Evolutionary conservation across 1,140 invertebrate species (phyloP).

Genomic region (Leptinotarsa undecemlineata): DNA sequence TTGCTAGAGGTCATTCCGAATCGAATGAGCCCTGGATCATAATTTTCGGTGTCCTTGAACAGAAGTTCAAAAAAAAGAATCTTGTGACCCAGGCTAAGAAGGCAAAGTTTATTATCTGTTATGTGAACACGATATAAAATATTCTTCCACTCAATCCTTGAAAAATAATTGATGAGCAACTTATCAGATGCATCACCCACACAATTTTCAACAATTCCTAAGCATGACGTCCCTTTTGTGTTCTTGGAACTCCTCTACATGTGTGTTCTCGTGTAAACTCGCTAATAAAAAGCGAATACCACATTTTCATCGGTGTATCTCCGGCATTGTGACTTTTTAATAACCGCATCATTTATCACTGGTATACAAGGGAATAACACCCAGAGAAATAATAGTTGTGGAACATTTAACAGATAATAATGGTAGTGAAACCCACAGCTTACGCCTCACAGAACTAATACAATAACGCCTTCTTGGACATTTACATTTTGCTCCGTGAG

Average conservation of each 20-base stretch:
- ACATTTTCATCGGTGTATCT: constrained; percentile 5
- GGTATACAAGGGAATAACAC: not conserved
- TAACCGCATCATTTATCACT: not conserved
- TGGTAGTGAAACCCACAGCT: constrained; percentile 1
- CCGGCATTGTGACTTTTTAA: not conserved
- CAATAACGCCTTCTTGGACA: constrained; percentile 2
- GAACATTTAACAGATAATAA: constrained; percentile 8
- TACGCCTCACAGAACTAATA: not conserved
- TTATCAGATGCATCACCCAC: too few relatives aligned
- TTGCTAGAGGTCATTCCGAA: too few relatives aligned
- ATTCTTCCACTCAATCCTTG: too few relatives aligned
- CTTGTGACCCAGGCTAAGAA: too few relatives aligned
- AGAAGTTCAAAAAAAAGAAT: too few relatives aligned
- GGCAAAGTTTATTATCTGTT: too few relatives aligned
- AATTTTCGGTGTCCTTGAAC: too few relatives aligned
- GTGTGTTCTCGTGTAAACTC: constrained; percentile 2
- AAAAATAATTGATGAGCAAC: too few relatives aligned
- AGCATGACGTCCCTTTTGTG: too few relatives aligned
- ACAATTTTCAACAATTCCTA: too few relatives aligned
- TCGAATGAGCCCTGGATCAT: too few relatives aligned
- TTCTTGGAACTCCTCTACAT: not conserved
- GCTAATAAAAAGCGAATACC: not conserved
- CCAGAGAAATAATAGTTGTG: not conserved
- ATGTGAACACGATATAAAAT: too few relatives aligned
- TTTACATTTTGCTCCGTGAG: constrained; percentile 7